Conservation (phyloP, 2,113 vertebrate species). For the Psittacula cyanocephala region DNA sequence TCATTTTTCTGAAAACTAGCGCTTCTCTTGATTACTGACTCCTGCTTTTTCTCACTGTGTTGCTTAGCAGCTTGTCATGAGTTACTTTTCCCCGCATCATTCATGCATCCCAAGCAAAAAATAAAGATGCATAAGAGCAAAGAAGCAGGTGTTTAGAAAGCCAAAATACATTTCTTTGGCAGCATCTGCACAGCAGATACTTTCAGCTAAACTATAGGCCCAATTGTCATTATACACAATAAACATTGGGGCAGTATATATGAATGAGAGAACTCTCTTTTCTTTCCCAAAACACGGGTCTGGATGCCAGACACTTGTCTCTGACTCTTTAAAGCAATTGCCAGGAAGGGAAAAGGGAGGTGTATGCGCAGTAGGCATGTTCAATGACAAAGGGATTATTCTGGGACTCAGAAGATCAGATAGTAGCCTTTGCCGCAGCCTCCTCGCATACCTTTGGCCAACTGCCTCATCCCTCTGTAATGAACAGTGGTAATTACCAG, state of each 20-base stretch:
- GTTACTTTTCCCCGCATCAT: constrained; percentile 7
- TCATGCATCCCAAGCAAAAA: neutral
- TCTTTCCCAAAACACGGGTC: neutral
- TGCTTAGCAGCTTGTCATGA: constrained; percentile 35
- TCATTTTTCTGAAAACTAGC: neutral
- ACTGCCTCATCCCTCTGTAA: neutral
- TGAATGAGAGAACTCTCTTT: neutral
- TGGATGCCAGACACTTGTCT: neutral
- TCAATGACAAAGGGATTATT: neutral
- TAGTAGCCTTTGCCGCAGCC: neutral
- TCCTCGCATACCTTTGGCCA: neutral
- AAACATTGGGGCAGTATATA: neutral
- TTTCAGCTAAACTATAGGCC: neutral
- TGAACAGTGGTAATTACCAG: neutral
- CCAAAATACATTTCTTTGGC: neutral
- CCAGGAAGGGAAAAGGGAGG: neutral
- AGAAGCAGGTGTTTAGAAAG: constrained; percentile 30
- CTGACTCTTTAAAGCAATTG: neutral
- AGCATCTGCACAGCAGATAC: neutral
- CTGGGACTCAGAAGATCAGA: neutral
- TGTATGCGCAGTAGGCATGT: neutral
- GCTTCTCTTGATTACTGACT: neutral
- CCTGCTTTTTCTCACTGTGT: neutral
- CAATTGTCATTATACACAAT: neutral
- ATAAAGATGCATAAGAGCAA: neutral